phyloP scores from a whole-genome alignment of 2,113 vertebrate genomes.

The Cygnus buccinator region DNA sequence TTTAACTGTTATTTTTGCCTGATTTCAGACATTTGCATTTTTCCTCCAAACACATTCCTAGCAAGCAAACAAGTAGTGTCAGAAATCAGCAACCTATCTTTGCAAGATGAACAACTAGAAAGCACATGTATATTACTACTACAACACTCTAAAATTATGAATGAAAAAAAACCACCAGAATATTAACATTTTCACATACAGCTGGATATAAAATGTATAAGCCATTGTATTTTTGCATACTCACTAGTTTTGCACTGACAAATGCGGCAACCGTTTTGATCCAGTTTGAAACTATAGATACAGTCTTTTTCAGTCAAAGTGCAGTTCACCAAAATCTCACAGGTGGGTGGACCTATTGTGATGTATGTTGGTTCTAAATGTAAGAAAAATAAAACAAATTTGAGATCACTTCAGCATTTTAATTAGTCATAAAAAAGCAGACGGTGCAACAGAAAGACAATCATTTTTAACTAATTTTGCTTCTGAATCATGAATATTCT shows the following conservation, averaged over 20 bases:
- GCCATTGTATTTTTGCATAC: slow-evolving; percentile 51
- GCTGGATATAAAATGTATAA: neutral
- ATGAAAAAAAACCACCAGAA: neutral
- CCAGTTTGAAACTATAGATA: slow-evolving; percentile 82
- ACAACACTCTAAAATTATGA: neutral
- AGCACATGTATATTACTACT: neutral
- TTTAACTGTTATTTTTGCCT: neutral
- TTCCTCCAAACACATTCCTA: neutral
- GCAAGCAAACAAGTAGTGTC: neutral
- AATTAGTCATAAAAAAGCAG: neutral
- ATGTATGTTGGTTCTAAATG: slow-evolving; percentile 87
- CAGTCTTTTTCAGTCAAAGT: slow-evolving; percentile 85
- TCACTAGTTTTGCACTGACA: slow-evolving; percentile 90
- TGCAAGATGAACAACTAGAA: neutral
- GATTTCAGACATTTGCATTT: neutral
- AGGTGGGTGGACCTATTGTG: slow-evolving; percentile 87
- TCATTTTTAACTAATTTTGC: neutral
- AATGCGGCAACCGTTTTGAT: slow-evolving; percentile 82
- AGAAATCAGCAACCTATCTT: neutral
- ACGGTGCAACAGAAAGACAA: neutral
- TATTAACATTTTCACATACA: neutral
- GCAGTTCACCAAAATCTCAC: slow-evolving; percentile 83
- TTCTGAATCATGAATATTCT: neutral
- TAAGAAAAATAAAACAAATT: neutral
- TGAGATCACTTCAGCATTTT: neutral